phyloP scores from a whole-genome alignment of 2,888 invertebrate genomes.

The Himalopsyche kuldschensis region DNA sequence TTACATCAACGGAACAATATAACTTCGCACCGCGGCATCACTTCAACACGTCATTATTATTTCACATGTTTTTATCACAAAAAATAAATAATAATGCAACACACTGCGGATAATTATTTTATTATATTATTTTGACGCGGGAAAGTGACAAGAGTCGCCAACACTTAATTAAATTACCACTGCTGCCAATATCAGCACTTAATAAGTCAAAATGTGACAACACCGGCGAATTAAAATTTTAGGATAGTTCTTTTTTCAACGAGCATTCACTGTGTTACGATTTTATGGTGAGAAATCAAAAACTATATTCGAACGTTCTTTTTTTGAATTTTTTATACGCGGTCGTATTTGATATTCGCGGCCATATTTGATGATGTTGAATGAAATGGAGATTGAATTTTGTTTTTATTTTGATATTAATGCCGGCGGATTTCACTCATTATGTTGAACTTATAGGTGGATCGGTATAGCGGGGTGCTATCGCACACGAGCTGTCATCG shows the following conservation, averaged over 20 bases:
- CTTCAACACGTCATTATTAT: conserved; percentile 5
- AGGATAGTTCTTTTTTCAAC: background rate
- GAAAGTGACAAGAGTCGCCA: background rate
- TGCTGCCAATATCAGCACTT: conserved; percentile 12
- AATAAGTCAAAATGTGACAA: background rate
- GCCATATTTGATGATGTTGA: background rate
- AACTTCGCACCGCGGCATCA: background rate
- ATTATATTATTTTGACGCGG: background rate
- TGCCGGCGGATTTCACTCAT: conserved; percentile 7
- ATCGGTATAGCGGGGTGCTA: conserved; percentile 16
- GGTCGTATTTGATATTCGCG: background rate
- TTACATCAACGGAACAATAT: conserved; percentile 35
- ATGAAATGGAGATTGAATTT: background rate
- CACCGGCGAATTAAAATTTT: background rate
- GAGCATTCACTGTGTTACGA: background rate
- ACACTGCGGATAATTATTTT: background rate
- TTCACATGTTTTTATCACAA: background rate
- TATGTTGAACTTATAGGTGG: background rate
- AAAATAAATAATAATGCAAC: background rate
- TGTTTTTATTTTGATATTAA: conserved; percentile 15
- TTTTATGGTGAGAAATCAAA: background rate
- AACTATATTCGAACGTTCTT: background rate
- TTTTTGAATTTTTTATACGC: background rate
- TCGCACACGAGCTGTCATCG: conserved; percentile 36
- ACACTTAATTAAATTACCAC: conserved; percentile 11